A percentile compares a stretch with the other conserved stretches of the same genome.
phyloP scores from a whole-genome alignment of 64 coral and sea anemone genomes.

The Montipora sp. region DNA sequence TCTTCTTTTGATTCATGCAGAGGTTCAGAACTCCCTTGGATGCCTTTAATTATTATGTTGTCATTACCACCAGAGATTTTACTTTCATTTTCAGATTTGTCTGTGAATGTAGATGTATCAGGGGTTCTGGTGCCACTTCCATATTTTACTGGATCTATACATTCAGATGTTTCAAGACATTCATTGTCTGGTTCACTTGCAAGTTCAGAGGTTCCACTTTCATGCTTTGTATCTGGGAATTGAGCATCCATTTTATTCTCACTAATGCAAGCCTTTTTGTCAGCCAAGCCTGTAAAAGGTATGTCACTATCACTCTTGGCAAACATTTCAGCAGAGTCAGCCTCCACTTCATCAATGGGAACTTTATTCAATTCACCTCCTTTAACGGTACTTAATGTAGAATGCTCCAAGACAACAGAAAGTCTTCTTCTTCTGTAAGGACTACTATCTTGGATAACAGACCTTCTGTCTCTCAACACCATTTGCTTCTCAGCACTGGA shows the following conservation, averaged over 20 bases:
- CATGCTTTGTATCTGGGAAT: not conserved
- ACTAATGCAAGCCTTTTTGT: not conserved
- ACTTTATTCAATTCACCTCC: not conserved
- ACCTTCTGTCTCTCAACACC: slow-evolving; percentile 24
- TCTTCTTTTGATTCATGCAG: not conserved
- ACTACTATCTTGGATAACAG: slow-evolving; percentile 4
- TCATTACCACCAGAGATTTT: not conserved
- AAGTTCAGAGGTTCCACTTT: not conserved
- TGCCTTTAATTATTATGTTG: not conserved
- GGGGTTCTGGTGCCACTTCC: not conserved
- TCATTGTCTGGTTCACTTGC: not conserved
- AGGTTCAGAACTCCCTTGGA: not conserved
- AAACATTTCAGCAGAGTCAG: not conserved
- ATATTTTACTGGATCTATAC: not conserved
- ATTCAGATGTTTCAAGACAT: not conserved
- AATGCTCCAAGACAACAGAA: not conserved
- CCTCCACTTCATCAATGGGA: not conserved
- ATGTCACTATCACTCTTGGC: not conserved
- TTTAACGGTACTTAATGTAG: not conserved
- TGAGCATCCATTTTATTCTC: not conserved
- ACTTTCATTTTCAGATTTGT: not conserved
- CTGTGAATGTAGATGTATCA: not conserved
- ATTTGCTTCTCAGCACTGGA: not conserved
- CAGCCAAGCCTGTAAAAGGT: not conserved
- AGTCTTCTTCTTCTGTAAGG: not conserved